phyloP scores from a whole-genome alignment of 2,797 vertebrate species.

The Pterois miles region DNA sequence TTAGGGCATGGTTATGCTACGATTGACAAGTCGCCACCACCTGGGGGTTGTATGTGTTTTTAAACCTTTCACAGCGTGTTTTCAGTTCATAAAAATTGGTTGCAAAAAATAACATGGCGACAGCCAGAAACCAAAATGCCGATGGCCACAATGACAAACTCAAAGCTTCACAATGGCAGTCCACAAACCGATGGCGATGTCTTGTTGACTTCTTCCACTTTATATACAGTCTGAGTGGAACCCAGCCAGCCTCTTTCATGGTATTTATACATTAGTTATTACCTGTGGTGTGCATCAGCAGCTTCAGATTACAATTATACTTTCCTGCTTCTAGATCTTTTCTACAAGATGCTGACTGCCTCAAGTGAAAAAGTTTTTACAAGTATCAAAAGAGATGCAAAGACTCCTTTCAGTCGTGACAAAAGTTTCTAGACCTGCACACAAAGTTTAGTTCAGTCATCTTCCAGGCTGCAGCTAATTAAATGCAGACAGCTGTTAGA shows the following conservation, averaged over 20 bases:
- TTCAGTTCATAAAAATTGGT: too few relatives aligned
- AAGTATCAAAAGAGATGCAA: not conserved
- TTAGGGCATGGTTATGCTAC: too few relatives aligned
- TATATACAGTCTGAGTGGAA: too few relatives aligned
- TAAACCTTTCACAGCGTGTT: too few relatives aligned
- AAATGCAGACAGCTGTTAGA: conserved; percentile 28
- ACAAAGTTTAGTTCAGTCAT: not conserved
- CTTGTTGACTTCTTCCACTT: too few relatives aligned
- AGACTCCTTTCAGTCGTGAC: not conserved
- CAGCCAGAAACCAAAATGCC: rapidly evolving
- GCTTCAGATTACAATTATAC: not conserved
- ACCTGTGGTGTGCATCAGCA: not conserved
- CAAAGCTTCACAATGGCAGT: too few relatives aligned
- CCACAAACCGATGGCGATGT: too few relatives aligned
- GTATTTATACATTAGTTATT: not conserved
- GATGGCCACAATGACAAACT: too few relatives aligned
- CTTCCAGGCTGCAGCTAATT: conserved; percentile 15
- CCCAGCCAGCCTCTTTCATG: not conserved
- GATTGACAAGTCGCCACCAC: too few relatives aligned
- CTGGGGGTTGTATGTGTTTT: too few relatives aligned
- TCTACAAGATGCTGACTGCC: not conserved
- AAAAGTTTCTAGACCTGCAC: conserved; percentile 7
- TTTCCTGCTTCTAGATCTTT: not conserved
- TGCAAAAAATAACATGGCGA: too few relatives aligned
- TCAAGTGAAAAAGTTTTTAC: not conserved